Percentiles rank a stretch among this genome's conserved stretches.
Conservation (phyloP, 2,888 invertebrate genomes). For the Thyatira batis region DNA sequence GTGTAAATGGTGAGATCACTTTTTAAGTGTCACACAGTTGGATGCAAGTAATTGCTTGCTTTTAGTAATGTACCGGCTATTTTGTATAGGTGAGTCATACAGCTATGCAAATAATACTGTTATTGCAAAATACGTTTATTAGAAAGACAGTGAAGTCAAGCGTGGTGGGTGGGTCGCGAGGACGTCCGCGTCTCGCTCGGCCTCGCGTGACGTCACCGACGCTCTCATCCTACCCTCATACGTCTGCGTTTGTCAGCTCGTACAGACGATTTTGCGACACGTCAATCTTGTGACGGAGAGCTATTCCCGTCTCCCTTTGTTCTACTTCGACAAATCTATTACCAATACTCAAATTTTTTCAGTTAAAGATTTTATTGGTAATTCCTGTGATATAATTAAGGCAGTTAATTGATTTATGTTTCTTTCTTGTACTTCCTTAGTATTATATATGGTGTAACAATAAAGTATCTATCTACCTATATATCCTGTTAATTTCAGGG, state of each 20-base stretch:
- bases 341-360: too few relatives aligned
- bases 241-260: slow-evolving; percentile 43
- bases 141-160: slow-evolving; percentile 8
- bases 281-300: slow-evolving; percentile 5
- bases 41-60: too few relatives aligned
- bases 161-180: slow-evolving; percentile 15
- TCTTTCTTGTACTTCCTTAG: too few relatives aligned
- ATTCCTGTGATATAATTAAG: too few relatives aligned
- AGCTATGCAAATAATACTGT: not conserved
- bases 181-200: slow-evolving; percentile 5
- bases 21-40: too few relatives aligned
- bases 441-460: too few relatives aligned
- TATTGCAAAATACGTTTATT: not conserved
- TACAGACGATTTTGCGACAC: slow-evolving; percentile 40
- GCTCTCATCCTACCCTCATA: slow-evolving; percentile 43
- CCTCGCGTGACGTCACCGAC: slow-evolving; percentile 31
- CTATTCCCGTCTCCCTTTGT: not conserved
- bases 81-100: not conserved
- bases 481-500: not conserved
- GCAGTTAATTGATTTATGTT: too few relatives aligned
- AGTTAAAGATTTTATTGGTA: too few relatives aligned
- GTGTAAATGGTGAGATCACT: too few relatives aligned
- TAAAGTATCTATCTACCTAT: too few relatives aligned
- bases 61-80: not conserved
- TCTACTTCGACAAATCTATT: not conserved